A percentile compares a stretch with the other conserved stretches of the same genome.
These are phyloP conservation scores for Spongia lamella DNA, from an alignment of 37 sponge, comb jelly and placozoan genomes.

Conservation along the genomic window DNA sequence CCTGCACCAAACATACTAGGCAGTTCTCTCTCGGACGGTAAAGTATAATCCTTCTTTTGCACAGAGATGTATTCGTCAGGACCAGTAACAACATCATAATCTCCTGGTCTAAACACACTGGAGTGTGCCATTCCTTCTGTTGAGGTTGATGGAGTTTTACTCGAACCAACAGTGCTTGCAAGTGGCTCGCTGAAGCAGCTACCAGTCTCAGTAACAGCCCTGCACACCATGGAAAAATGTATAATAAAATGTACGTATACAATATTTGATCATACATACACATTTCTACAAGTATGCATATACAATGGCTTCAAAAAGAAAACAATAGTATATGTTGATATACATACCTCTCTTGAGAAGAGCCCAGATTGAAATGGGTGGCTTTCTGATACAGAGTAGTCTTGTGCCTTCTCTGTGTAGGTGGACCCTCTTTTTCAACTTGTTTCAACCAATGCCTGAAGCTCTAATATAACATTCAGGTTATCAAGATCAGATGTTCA, in stretches of 20 bases:
- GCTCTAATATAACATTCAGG: slow-evolving; percentile 6
- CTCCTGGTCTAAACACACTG: slow-evolving; percentile 68
- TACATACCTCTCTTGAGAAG: slow-evolving; percentile 50
- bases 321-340: too few relatives aligned
- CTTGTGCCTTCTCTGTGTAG: slow-evolving; percentile 46
- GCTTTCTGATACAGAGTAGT: slow-evolving; percentile 60
- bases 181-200: neutral
- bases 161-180: too few relatives aligned
- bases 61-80: slow-evolving; percentile 44
- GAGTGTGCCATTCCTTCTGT: slow-evolving; percentile 13
- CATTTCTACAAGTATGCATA: too few relatives aligned
- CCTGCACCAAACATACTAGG: slow-evolving; percentile 20
- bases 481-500: too few relatives aligned
- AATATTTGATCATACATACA: too few relatives aligned
- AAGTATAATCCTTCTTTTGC: slow-evolving; percentile 45
- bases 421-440: slow-evolving; percentile 5
- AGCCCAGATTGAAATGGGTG: slow-evolving; percentile 73
- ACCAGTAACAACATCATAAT: slow-evolving; percentile 40
- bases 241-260: too few relatives aligned
- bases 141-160: too few relatives aligned
- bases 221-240: too few relatives aligned
- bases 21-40: too few relatives aligned
- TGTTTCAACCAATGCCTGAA: slow-evolving; percentile 28
- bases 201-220: slow-evolving; percentile 1
- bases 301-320: too few relatives aligned